phyloP scores from a whole-genome alignment of 2,888 invertebrate genomes.

The Trichacis sp. region DNA sequence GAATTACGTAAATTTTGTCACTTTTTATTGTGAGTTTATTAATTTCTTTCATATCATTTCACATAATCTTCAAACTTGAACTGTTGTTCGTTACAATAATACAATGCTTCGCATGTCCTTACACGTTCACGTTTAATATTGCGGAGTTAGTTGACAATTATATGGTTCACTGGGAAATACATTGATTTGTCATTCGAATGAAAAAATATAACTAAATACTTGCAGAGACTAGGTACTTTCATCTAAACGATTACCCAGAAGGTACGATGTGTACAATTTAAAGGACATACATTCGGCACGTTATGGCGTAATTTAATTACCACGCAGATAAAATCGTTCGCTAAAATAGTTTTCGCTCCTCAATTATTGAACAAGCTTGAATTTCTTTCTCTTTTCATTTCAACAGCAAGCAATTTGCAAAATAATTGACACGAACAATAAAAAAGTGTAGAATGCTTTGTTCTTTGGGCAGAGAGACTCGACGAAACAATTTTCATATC shows the following conservation, averaged over 20 bases:
- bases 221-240: no score
- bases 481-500: constrained; percentile 15
- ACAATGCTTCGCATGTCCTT: constrained; percentile 43
- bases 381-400: constrained; percentile 5
- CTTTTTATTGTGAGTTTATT: no score
- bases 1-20: not conserved
- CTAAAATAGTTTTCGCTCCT: constrained; percentile 32
- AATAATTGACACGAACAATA: not conserved
- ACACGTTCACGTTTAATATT: constrained; percentile 36
- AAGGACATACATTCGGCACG: constrained; percentile 58
- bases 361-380: constrained; percentile 24
- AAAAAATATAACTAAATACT: constrained; percentile 43
- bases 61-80: constrained; percentile 1
- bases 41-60: no score
- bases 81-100: constrained; percentile 15
- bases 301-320: constrained; percentile 55
- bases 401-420: not conserved
- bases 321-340: constrained; percentile 38
- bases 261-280: no score
- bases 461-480: constrained; percentile 6
- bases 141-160: constrained; percentile 31
- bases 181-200: constrained; percentile 37
- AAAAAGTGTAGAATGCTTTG: constrained; percentile 1
- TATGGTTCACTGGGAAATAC: constrained; percentile 36
- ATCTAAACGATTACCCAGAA: no score